phyloP scores from a whole-genome alignment of 2,888 invertebrate species.

The Mesorhabditis belari region DNA sequence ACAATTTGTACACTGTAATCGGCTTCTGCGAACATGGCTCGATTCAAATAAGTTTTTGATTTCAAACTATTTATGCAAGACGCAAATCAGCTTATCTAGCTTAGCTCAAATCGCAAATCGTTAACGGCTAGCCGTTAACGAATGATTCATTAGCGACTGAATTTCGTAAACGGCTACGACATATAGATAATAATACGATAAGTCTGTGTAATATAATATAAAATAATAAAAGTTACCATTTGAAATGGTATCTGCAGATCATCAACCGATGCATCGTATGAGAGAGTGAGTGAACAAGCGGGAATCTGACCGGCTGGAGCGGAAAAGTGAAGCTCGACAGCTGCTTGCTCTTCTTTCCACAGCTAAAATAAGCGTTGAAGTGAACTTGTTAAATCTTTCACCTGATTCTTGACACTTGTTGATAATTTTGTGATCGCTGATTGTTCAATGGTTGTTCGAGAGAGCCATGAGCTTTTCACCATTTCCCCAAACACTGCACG shows the following conservation, averaged over 20 bases:
- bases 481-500: background rate
- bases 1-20: too few species aligned
- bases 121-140: too few species aligned
- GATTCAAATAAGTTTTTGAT: too few species aligned
- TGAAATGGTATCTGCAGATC: background rate
- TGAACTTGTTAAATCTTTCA: background rate
- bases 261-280: background rate
- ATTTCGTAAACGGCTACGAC: too few species aligned
- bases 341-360: slow-evolving; percentile 28
- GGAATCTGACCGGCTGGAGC: background rate
- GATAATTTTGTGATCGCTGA: background rate
- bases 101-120: too few species aligned
- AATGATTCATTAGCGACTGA: too few species aligned
- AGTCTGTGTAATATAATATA: too few species aligned
- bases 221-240: background rate
- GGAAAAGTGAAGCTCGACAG: slow-evolving; percentile 10
- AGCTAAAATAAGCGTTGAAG: slow-evolving; percentile 9
- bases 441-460: background rate
- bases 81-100: too few species aligned
- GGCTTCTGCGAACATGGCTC: too few species aligned
- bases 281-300: slow-evolving; percentile 5
- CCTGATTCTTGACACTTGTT: background rate
- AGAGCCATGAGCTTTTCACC: background rate
- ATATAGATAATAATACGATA: too few species aligned
- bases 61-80: too few species aligned